Evolutionary conservation across 1,140 invertebrate species (phyloP).

Genomic region (Pachypeltis micranthus): DNA sequence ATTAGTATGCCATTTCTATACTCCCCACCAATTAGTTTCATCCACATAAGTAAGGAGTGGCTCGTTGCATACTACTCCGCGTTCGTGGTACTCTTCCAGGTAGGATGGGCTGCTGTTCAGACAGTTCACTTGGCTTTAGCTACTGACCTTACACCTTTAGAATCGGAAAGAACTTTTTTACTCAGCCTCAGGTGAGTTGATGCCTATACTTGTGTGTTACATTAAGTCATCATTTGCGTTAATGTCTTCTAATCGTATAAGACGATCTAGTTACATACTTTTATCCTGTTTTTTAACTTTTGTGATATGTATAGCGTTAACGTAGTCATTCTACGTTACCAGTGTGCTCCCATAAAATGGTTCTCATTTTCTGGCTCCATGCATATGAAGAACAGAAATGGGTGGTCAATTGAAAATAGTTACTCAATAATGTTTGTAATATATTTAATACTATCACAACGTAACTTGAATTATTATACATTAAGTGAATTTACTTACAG

Average conservation of each 20-base stretch:
- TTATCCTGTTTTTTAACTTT: too few species aligned
- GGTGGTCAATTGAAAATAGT: too few species aligned
- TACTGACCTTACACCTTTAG: conserved; percentile 57
- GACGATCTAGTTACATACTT: too few species aligned
- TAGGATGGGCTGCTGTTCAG: conserved; percentile 90
- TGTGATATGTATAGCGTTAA: too few species aligned
- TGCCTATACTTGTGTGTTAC: not conserved
- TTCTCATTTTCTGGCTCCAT: too few species aligned
- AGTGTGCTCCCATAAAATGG: too few species aligned
- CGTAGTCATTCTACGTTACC: too few species aligned
- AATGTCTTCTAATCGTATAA: too few species aligned
- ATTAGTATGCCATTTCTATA: conserved; percentile 84
- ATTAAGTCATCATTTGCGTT: not conserved
- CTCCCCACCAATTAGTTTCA: conserved; percentile 61
- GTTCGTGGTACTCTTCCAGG: conserved; percentile 90
- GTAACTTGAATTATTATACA: not conserved
- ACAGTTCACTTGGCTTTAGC: conserved; percentile 84
- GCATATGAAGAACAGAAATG: too few species aligned
- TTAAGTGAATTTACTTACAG: conserved; percentile 34
- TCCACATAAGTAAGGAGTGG: conserved; percentile 47
- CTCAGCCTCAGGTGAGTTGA: conserved; percentile 62
- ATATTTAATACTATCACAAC: not conserved
- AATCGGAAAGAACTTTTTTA: conserved; percentile 69
- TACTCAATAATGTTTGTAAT: not conserved
- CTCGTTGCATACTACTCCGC: conserved; percentile 77